These are phyloP conservation scores for Eira barbara DNA, from an alignment of 2,113 vertebrate genomes.

Conservation along the genomic window DNA sequence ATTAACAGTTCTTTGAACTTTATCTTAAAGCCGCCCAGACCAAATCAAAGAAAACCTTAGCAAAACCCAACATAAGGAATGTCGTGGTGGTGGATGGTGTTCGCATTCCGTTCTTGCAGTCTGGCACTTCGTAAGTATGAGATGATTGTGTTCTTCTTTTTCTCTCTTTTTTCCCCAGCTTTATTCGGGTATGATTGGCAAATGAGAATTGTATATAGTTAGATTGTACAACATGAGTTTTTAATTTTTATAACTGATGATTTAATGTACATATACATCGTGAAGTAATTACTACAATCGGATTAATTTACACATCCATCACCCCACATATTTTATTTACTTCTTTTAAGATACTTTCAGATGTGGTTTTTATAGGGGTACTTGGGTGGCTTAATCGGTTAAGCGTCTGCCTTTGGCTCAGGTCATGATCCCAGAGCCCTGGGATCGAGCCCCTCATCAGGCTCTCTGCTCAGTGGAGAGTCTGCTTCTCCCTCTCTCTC, in stretches of 20 bases:
- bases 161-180: background rate
- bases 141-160: background rate
- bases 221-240: background rate
- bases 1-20: constrained; percentile 36
- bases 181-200: background rate
- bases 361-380: constrained; percentile 6
- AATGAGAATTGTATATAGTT: background rate
- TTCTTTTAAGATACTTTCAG: background rate
- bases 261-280: background rate
- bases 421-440: too few relatives aligned
- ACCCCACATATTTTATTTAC: background rate
- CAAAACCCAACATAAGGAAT: constrained; percentile 91
- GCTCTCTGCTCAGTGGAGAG: too few relatives aligned
- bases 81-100: constrained; percentile 96
- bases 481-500: too few relatives aligned
- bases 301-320: background rate
- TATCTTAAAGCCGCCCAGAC: constrained; percentile 82
- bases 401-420: too few relatives aligned
- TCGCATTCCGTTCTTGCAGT: constrained; percentile 92
- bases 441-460: too few relatives aligned
- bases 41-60: constrained; percentile 92
- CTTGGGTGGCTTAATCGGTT: background rate
- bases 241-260: background rate
- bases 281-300: background rate
- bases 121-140: constrained; percentile 93